A percentile compares a stretch with the other conserved stretches of the same genome.
These are phyloP conservation scores for Coenonympha glycerion DNA, from an alignment of 2,888 invertebrate genomes.

Conservation along the genomic window DNA sequence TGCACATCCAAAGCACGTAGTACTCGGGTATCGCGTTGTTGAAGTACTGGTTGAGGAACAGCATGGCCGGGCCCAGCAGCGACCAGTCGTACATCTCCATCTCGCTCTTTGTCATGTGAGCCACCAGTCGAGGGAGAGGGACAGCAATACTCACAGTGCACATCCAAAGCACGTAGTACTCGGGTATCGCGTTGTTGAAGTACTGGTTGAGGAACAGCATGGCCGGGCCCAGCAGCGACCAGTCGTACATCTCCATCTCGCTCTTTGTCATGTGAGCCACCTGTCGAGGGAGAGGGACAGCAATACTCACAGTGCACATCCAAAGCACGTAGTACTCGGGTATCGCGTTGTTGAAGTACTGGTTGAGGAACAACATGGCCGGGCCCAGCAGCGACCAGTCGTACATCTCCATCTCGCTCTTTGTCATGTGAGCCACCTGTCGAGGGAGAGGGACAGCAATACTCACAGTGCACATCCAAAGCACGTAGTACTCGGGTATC, in stretches of 20 bases:
- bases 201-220: conserved; percentile 99
- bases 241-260: conserved; percentile 97
- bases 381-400: conserved; percentile 96
- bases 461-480: conserved; percentile 82
- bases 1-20: conserved; percentile 88
- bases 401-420: conserved; percentile 97
- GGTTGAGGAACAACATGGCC: conserved; percentile 95
- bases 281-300: conserved; percentile 67
- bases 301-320: conserved; percentile 73
- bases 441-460: conserved; percentile 28
- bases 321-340: conserved; percentile 93
- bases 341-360: conserved; percentile 96
- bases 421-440: conserved; percentile 99
- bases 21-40: conserved; percentile 93
- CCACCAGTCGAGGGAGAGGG: conserved; percentile 82
- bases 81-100: conserved; percentile 97
- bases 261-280: conserved; percentile 99
- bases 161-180: conserved; percentile 92
- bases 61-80: conserved; percentile 91
- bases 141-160: conserved; percentile 51
- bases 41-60: conserved; percentile 99
- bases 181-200: conserved; percentile 93
- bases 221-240: conserved; percentile 92
- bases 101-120: conserved; percentile 99
- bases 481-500: conserved; percentile 90